Base-by-base conservation (phyloP, 2,888 invertebrate genomes). In the Agonopterix arenella region DNA sequence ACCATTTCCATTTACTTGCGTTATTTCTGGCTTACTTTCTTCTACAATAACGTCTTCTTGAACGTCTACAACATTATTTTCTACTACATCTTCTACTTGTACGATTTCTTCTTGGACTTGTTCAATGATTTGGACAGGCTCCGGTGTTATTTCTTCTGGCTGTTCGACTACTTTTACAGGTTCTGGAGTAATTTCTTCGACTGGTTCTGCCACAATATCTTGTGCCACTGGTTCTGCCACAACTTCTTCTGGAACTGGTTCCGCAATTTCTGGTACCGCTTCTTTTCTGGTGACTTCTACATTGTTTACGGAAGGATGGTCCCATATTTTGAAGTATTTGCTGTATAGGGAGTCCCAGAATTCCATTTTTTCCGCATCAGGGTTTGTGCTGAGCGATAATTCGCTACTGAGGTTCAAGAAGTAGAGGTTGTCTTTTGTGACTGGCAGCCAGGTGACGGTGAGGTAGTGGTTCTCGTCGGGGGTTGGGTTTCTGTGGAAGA, bases 401-500 rank as follows among this genome's bases (percentile, higher is more conserved):
- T 89, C 86, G 28, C 69, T 54, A 40, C 74, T 69, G 1, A 88
- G 49, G 45, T 79, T 78, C 0, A 89, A 59, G 55, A 76, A 88
- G 57, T 81, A 75, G 0, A 76, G 52, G 46, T 76, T 80, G 57
- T 88, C 84, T 53, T 78, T 80, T 10, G 77, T 78, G 7, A 81
- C 81, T 0, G 89, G 86, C 8, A 69, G 62, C 89, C 89, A 89
- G 10, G 77, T 79, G 0, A 85, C 75, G 0, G 77, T 77, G 3
- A 89, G 57, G 63, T 75, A 79, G 54, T 82, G 76, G 65, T 80
- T 85, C 18, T 83, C 77, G 1, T 86, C 86, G 0, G 88, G 86
- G 0, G 89, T 89, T 1, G 89, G 89, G 60, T 89, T 89, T 4
- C 85, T 86, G 40, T 28, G 28, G 7, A 28, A 28, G 5, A 28